Percentiles rank a stretch among this genome's conserved stretches.
Evolutionary conservation across 1,140 invertebrate genomes (phyloP).

Genomic region (Ctenoplectra terminalis): DNA sequence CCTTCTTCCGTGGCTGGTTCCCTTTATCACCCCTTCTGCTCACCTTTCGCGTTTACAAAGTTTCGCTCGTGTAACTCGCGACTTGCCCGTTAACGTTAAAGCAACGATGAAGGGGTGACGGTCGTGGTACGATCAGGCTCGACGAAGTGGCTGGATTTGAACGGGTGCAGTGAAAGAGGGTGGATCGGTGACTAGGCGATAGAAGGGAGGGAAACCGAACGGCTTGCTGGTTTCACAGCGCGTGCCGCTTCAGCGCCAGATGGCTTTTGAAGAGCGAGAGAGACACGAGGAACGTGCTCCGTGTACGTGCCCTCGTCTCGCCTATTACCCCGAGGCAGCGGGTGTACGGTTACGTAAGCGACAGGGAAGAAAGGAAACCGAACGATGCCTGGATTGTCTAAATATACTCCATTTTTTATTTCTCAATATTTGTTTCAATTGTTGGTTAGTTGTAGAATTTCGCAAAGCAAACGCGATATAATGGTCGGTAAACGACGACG

Average conservation of each 20-base stretch:
- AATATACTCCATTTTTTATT: background rate
- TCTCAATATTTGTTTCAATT: background rate
- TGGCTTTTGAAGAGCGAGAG: conserved; percentile 61
- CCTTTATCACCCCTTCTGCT: conserved; percentile 20
- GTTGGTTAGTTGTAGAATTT: too few relatives aligned
- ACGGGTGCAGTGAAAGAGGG: conserved; percentile 25
- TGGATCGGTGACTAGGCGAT: conserved; percentile 37
- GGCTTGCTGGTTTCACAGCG: conserved; percentile 66
- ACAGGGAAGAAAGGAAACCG: conserved; percentile 6
- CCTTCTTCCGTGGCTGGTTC: conserved; percentile 30
- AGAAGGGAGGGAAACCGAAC: background rate
- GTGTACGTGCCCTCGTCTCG: conserved; percentile 35
- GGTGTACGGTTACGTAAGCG: conserved; percentile 41
- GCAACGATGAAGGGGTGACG: conserved; percentile 22
- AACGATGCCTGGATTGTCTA: conserved; percentile 17
- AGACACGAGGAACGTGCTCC: conserved; percentile 11
- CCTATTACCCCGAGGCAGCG: conserved; percentile 41
- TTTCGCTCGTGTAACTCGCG: conserved; percentile 53
- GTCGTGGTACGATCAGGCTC: conserved; percentile 46
- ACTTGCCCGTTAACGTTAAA: conserved; percentile 29
- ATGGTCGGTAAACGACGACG: too few relatives aligned
- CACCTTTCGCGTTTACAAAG: conserved; percentile 51
- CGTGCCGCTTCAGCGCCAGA: conserved; percentile 73
- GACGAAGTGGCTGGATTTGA: conserved; percentile 59
- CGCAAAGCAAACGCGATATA: too few relatives aligned